Evolutionary conservation across 2,113 vertebrate genomes (phyloP), one percentile per base, ranked within the genome.

Genomic region (Fukomys damarensis): DNA sequence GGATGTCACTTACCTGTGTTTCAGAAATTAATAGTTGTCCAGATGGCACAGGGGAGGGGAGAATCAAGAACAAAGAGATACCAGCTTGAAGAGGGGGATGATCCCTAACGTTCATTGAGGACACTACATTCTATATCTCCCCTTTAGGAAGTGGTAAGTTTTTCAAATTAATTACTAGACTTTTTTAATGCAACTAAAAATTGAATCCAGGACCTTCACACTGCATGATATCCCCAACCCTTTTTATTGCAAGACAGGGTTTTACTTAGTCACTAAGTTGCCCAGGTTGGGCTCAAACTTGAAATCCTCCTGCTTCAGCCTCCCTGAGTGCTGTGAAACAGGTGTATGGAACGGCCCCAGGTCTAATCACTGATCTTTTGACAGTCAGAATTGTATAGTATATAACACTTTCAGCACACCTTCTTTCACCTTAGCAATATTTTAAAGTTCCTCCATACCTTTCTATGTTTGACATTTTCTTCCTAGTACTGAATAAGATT

Each of bases 401-500:
- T 24, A 5, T 54, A 66, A 28, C 26, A 22, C 66, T 85, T 86
- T 86, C 35, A 66, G 12, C n/a, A 9, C 76, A 28, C 16, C 28
- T 38, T 96, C 56, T 86, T 72, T 59, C 28, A 70, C 20, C 20
- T 80, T 54, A 80, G 43, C 32, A 94, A 38, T 52, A 41, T 20
- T 4, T 70, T 68, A 61, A 90, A 54, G 5, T 6, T 85, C 41
- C 30, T 92, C 3, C 2, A 12, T 58, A 26, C 63, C 9, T 77
- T 77, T 52, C 54, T 7, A 26, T 65, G 52, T 0, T 35, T 66
- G 28, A 43, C n/a, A 72, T 43, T 52, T 91, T 83, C 32, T 52
- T 79, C 74, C 68, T n/a, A 82, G 46, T 14, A 61, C 11, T 63
- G 76, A 65, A 70, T n/a, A 91, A 77, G 20, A 95, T 91, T 90